Evolutionary conservation across 1,140 invertebrate species (phyloP).

Genomic region (Protaetia brevitarsis): DNA sequence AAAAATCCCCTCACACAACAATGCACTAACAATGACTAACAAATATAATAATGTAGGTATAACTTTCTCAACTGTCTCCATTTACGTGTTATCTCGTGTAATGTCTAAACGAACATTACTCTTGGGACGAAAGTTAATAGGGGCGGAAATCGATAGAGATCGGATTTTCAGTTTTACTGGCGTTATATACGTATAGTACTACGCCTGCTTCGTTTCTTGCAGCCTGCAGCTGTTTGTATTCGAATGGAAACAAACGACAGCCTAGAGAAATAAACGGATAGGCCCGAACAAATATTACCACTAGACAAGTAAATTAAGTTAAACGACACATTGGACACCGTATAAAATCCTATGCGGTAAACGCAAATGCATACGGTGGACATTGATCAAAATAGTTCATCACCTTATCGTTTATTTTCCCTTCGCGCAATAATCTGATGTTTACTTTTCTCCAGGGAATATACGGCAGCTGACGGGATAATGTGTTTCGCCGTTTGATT

Average conservation of each 20-base stretch:
- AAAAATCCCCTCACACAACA: too few species aligned
- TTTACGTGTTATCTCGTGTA: background rate
- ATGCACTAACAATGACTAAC: too few species aligned
- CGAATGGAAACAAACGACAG: constrained; percentile 5
- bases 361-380: background rate
- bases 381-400: constrained; percentile 15
- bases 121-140: background rate
- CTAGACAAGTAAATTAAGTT: constrained; percentile 13
- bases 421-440: background rate
- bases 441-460: background rate
- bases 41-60: background rate
- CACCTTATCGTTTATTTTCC: constrained; percentile 15
- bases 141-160: constrained; percentile 3
- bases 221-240: constrained; percentile 8
- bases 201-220: background rate
- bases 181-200: too few species aligned
- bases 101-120: background rate
- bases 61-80: background rate
- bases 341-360: background rate
- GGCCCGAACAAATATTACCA: background rate
- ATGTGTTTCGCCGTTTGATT: too few species aligned
- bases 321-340: constrained; percentile 1
- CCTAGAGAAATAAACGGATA: background rate
- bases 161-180: constrained; percentile 3
- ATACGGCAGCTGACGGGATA: too few species aligned